These are phyloP conservation scores for Chorisops tibialis DNA, from an alignment of 2,888 invertebrate genomes.

Conservation along the genomic window DNA sequence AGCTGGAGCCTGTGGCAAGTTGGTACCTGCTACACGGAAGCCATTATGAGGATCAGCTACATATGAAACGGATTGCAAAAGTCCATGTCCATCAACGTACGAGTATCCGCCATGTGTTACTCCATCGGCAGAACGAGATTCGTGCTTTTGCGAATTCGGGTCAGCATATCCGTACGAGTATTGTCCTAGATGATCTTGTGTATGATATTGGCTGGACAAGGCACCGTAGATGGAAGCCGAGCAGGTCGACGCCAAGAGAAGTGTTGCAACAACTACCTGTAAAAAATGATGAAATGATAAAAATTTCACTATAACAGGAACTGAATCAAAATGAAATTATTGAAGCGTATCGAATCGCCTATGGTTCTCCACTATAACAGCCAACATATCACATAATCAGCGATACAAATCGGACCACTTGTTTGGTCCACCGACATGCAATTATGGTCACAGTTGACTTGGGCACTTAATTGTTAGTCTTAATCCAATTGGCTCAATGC, in stretches of 20 bases:
- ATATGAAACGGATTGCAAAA: slow-evolving; percentile 63
- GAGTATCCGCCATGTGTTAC: slow-evolving; percentile 65
- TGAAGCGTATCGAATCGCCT: not conserved
- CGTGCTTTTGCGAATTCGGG: slow-evolving; percentile 63
- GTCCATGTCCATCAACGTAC: slow-evolving; percentile 65
- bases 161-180: slow-evolving; percentile 64
- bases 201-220: slow-evolving; percentile 57
- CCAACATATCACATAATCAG: not conserved
- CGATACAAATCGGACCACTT: not conserved
- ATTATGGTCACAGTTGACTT: not conserved
- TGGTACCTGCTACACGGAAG: slow-evolving; percentile 64
- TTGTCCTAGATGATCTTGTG: slow-evolving; percentile 59
- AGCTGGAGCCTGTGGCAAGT: slow-evolving; percentile 60
- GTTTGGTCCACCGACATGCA: not conserved
- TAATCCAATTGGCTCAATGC: not conserved
- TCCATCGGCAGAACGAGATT: slow-evolving; percentile 60
- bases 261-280: slow-evolving; percentile 46
- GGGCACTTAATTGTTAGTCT: not conserved
- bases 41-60: slow-evolving; percentile 61
- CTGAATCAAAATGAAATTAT: not conserved
- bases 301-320: not conserved
- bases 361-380: too few species aligned
- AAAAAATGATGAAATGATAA: slow-evolving; percentile 12
- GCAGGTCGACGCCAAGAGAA: slow-evolving; percentile 47
- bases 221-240: slow-evolving; percentile 49